Evolutionary conservation across 2,888 invertebrate genomes (phyloP).

Genomic region (Apeira syringaria): DNA sequence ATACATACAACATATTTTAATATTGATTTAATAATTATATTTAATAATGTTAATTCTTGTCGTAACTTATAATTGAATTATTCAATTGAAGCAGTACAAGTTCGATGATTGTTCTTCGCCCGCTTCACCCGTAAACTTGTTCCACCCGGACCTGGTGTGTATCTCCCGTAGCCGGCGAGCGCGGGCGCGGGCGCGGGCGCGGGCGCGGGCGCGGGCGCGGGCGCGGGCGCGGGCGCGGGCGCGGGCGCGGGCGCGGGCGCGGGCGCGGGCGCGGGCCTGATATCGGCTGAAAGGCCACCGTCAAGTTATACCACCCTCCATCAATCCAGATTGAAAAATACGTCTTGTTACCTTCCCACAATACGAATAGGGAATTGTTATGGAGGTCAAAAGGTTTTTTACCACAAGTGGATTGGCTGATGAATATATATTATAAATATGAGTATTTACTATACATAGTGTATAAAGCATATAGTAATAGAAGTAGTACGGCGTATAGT

Average conservation of each 20-base stretch:
- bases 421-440: too few relatives aligned
- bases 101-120: too few relatives aligned
- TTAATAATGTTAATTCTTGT: too few relatives aligned
- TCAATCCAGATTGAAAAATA: slow-evolving; percentile 20
- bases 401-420: too few relatives aligned
- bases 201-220: background rate
- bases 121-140: background rate
- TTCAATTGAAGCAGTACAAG: too few relatives aligned
- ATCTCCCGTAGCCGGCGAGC: slow-evolving; percentile 2
- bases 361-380: background rate
- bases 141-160: slow-evolving; percentile 3
- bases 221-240: background rate
- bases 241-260: background rate
- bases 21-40: too few relatives aligned
- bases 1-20: too few relatives aligned
- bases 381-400: slow-evolving; percentile 9
- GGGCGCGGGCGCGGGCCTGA: background rate
- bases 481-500: too few relatives aligned
- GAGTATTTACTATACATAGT: too few relatives aligned
- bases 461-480: too few relatives aligned
- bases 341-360: slow-evolving; percentile 10
- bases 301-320: slow-evolving; percentile 6
- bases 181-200: background rate
- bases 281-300: slow-evolving; percentile 9
- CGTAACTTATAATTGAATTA: too few relatives aligned